Conservation (phyloP, 2,888 invertebrate genomes). For the Lutraria lutraria region DNA sequence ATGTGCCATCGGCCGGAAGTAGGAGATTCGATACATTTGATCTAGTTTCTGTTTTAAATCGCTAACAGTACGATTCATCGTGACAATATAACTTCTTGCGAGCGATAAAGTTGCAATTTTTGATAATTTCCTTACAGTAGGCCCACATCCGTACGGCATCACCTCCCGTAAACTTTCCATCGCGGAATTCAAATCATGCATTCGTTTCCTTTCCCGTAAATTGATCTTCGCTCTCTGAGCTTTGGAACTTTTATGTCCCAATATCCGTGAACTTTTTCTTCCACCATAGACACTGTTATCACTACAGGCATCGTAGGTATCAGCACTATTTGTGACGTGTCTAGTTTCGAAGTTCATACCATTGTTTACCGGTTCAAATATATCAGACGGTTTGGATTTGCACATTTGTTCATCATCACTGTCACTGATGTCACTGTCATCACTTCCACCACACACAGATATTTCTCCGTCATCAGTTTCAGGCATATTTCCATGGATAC, state of each 20-base stretch:
- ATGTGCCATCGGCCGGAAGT: not conserved
- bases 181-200: slow-evolving; percentile 87
- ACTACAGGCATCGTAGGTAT: not conserved
- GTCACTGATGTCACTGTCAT: not conserved
- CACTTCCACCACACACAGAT: slow-evolving; percentile 22
- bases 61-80: slow-evolving; percentile 77
- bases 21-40: slow-evolving; percentile 13
- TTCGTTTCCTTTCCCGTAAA: slow-evolving; percentile 86
- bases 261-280: not conserved
- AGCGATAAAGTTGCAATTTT: slow-evolving; percentile 81
- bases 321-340: not conserved
- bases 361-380: not conserved
- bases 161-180: slow-evolving; percentile 83
- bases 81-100: slow-evolving; percentile 81
- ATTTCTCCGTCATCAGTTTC: slow-evolving; percentile 27
- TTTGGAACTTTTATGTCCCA: not conserved
- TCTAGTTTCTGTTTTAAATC: slow-evolving; percentile 79
- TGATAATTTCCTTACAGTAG: slow-evolving; percentile 81
- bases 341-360: not conserved
- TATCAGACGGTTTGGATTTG: not conserved
- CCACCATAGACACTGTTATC: too few species aligned
- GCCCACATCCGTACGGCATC: slow-evolving; percentile 81
- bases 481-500: not conserved
- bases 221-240: slow-evolving; percentile 81
- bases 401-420: not conserved